Base-by-base conservation (phyloP, 2,797 vertebrate genomes). In the Fistularia commersonii region DNA sequence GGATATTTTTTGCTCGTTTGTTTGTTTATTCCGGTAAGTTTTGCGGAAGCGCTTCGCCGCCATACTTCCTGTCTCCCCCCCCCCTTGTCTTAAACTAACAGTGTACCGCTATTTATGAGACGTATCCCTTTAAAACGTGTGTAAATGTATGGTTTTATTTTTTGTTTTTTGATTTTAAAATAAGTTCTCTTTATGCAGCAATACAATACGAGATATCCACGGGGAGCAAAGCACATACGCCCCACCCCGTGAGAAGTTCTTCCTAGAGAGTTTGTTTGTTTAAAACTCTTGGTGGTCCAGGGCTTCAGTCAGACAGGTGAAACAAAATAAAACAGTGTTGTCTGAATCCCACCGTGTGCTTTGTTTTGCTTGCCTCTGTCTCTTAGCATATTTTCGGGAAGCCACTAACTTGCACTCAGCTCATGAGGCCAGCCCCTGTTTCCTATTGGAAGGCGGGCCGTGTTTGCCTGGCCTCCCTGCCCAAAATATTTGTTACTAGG, bases 401-500 rank as follows among this genome's bases (percentile, higher is more conserved):
- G 85, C 64, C 77, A 69, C 85, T 69, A 75, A 77, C 73, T 85
- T 77, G 77, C 72, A 74, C 72, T 68, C 62, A 53, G 72, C 66
- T 89, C 83, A 74, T 67, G 72, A 83, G 87, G 68, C 79, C 85
- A 66, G 74, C 82, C 87, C 77, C 82, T 78, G 62, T 88, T 89
- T 88, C 81, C 86, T 77, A 61, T 66, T 78, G 81, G 83, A 85
- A 86, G 87, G 88, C 82, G 81, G 85, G 81, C 72, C 86, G 1
- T 87, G 86, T 87, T 89, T 89, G 86, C 86, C 67, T 80, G 51
- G 66, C 88, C 84, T 83, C 72, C 82, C 83, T 83, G 86, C 81
- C 84, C 89, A 88, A 91, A 92, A 92, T 91, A 91, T 87, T 85
- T 83, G 90, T 90, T 89, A 77, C 90, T 66, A 90, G 76, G 91